Percentiles rank a stretch among this genome's conserved stretches.
phyloP scores from a whole-genome alignment of 2,888 invertebrate species.

The Epiblema foenella region DNA sequence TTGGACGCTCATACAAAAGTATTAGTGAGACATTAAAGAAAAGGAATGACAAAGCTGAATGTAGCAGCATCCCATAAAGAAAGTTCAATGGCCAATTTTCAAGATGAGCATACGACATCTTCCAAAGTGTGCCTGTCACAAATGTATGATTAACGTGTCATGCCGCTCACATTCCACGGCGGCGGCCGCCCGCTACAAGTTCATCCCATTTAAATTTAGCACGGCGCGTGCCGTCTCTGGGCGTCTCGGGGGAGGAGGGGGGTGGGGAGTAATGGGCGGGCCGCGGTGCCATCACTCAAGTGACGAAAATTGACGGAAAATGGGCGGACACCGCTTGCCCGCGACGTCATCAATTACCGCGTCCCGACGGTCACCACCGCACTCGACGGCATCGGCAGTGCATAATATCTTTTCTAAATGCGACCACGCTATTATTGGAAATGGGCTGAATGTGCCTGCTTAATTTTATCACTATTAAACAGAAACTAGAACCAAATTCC shows the following conservation, averaged over 20 bases:
- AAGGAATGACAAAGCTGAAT: slow-evolving; percentile 43
- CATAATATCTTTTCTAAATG: slow-evolving; percentile 69
- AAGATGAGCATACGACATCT: slow-evolving; percentile 63
- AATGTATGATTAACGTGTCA: slow-evolving; percentile 81
- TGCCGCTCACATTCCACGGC: slow-evolving; percentile 75
- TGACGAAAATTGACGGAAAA: slow-evolving; percentile 86
- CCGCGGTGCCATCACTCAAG: slow-evolving; percentile 83
- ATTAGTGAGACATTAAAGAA: slow-evolving; percentile 15
- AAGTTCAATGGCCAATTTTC: slow-evolving; percentile 59
- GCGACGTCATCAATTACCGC: slow-evolving; percentile 84
- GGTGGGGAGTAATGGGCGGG: slow-evolving; percentile 68
- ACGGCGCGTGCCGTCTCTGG: slow-evolving; percentile 79
- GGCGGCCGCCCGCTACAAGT: slow-evolving; percentile 81
- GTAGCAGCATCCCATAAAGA: slow-evolving; percentile 50
- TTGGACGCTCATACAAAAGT: slow-evolving; percentile 4
- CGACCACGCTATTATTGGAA: slow-evolving; percentile 37
- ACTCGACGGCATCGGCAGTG: slow-evolving; percentile 63
- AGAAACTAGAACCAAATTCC: background rate
- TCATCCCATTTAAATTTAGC: slow-evolving; percentile 84
- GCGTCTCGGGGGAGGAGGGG: slow-evolving; percentile 55
- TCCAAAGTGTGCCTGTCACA: slow-evolving; percentile 76
- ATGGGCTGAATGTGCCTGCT: slow-evolving; percentile 10
- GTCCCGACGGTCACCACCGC: slow-evolving; percentile 79
- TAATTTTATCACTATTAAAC: background rate
- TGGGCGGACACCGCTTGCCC: slow-evolving; percentile 83